These are phyloP conservation scores for Spizella passerina DNA, from an alignment of 2,797 vertebrate genomes.

Conservation along the genomic window DNA sequence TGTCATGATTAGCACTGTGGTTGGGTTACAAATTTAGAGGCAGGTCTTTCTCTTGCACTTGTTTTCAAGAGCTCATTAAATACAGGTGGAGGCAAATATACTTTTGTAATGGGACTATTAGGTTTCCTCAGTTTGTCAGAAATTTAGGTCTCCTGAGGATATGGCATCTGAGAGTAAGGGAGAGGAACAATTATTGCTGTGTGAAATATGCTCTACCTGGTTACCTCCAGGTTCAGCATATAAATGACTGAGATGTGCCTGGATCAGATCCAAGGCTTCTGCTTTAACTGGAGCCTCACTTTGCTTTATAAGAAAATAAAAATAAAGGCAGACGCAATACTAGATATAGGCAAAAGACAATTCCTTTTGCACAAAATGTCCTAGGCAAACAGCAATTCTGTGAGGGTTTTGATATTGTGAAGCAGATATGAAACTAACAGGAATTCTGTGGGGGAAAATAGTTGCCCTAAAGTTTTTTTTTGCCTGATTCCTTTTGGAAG, in stretches of 20 bases:
- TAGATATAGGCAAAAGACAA: neutral
- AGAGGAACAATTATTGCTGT: neutral
- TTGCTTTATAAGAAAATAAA: neutral
- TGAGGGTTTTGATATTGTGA: neutral
- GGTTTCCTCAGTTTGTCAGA: neutral
- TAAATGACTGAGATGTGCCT: neutral
- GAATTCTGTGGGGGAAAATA: neutral
- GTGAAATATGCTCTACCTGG: neutral
- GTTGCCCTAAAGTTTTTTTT: neutral
- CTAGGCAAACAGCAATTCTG: neutral
- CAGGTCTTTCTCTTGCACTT: neutral
- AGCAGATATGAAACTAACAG: neutral
- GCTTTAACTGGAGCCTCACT: neutral
- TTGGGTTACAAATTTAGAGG: neutral
- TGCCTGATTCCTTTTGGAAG: neutral
- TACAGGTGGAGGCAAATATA: neutral
- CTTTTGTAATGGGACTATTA: neutral
- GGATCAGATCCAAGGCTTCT: neutral
- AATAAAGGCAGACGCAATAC: neutral
- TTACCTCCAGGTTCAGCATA: neutral
- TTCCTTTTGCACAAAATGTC: neutral
- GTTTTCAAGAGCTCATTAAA: neutral
- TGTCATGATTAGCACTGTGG: neutral
- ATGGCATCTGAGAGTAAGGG: neutral
- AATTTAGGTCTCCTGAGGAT: neutral